Evolutionary conservation across 1,140 invertebrate genomes (phyloP), one percentile per base, ranked within the genome.

Genomic region (Mizuhopecten yessoensis): DNA sequence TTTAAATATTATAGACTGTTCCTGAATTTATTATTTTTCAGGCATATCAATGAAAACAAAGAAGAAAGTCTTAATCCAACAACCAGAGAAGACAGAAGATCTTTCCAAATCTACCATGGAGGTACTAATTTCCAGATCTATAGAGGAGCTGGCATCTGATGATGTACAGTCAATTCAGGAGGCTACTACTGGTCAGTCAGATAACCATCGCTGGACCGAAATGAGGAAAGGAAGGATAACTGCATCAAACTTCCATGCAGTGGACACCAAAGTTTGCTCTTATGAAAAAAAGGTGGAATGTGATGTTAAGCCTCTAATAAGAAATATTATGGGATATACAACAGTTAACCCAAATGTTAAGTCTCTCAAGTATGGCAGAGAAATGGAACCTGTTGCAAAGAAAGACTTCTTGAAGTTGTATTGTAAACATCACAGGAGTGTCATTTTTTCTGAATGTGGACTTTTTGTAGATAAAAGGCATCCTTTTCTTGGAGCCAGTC

Each of bases 211-310:
- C n/a, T n/a, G n/a, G n/a, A n/a, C n/a, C n/a, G n/a, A n/a, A n/a
- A n/a, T n/a, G n/a, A n/a, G 90, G 36, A 23, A 39, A 57, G 88
- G 88, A 10, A 89, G 88, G 34, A 91, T 89, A 23, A 91, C 86
- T 7, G 75, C 90, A 20, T 91, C 90, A 34, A 89, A 91, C 89
- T 91, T 89, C 57, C 87, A 87, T 89, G 29, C 39, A 57, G 88
- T 89, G 23, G 34, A 87, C n/a, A 91, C 86, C 36, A 34, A 57
- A 57, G 86, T 91, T 34, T 33, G 33, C 29, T 57, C 87, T 34
- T 36, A 57, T 10, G 20, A 15, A 17, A 36, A 45, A 86, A 89
- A 91, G 23, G 34, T 57, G 0, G 90, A 89, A 17, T 17, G 42
- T 11, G 20, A 89, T 42, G 86, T 86, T 10, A 42, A 86, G 23